Conservation (phyloP, 2,797 vertebrate genomes). For the Furcifer pardalis region DNA sequence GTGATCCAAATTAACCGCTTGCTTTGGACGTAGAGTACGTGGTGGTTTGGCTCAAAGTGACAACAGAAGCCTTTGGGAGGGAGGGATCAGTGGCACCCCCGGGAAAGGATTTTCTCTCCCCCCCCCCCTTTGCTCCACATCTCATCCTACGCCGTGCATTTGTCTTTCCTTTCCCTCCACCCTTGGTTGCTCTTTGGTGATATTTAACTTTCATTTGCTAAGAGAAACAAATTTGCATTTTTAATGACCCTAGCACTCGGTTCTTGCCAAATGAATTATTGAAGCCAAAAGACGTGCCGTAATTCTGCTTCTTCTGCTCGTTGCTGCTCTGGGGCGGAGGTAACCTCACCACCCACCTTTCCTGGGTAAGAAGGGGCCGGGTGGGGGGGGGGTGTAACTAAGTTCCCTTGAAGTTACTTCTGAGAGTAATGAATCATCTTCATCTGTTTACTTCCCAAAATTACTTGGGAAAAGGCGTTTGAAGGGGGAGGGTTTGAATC, state of each 20-base stretch:
- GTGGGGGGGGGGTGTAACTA: too few species aligned
- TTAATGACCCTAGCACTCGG: slow-evolving; percentile 29
- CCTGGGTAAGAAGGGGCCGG: too few species aligned
- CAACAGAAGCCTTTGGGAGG: too few species aligned
- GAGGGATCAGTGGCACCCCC: background rate
- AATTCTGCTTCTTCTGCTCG: too few species aligned
- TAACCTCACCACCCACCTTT: too few species aligned
- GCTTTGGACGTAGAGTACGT: accelerated
- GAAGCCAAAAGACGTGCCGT: too few species aligned
- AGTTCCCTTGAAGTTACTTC: too few species aligned
- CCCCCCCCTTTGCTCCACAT: background rate
- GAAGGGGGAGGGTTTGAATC: too few species aligned
- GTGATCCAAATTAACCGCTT: accelerated
- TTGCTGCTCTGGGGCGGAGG: too few species aligned
- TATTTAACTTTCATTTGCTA: slow-evolving; percentile 48
- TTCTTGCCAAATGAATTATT: slow-evolving; percentile 48
- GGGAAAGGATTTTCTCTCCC: background rate
- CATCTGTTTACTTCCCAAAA: too few species aligned
- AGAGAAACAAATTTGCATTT: slow-evolving; percentile 59
- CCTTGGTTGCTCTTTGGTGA: background rate
- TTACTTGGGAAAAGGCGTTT: too few species aligned
- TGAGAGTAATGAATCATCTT: too few species aligned
- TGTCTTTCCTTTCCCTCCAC: accelerated
- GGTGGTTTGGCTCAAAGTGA: background rate
- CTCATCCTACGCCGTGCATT: background rate